A percentile compares a stretch with the other conserved stretches of the same genome.
Evolutionary conservation across 2,113 vertebrate genomes (phyloP).

Genomic region (Cygnus buccinator): DNA sequence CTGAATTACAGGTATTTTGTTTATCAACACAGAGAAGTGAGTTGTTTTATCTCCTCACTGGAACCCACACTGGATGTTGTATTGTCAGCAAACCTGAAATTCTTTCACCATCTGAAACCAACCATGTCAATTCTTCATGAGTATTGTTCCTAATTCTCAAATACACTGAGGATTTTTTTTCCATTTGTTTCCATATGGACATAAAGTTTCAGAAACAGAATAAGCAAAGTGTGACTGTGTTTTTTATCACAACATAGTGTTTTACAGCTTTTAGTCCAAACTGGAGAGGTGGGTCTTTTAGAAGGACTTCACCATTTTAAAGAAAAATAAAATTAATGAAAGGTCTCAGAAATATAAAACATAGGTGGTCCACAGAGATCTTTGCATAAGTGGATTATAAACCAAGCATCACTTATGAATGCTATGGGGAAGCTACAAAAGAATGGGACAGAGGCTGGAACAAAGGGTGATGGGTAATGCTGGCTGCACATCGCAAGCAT

Average conservation of each 20-base stretch:
- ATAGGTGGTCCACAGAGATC: background rate
- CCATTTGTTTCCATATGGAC: background rate
- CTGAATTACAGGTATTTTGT: background rate
- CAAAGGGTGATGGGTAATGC: accelerated
- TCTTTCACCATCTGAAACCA: background rate
- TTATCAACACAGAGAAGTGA: background rate
- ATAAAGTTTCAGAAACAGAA: background rate
- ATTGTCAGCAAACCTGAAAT: background rate
- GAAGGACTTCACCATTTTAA: background rate
- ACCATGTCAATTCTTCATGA: background rate
- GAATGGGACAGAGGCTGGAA: background rate
- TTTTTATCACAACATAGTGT: background rate
- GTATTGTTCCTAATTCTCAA: background rate
- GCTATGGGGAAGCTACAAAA: background rate
- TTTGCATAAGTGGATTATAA: background rate
- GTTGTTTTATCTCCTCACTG: background rate
- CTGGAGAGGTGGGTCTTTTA: background rate
- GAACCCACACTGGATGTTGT: background rate
- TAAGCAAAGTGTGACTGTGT: background rate
- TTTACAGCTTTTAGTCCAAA: background rate
- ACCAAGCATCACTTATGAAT: background rate
- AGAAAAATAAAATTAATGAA: background rate
- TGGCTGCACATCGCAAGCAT: background rate
- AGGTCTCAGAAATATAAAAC: background rate
- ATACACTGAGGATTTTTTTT: background rate